Conservation (phyloP, 2,888 invertebrate genomes). For the Drosophila siamana region DNA sequence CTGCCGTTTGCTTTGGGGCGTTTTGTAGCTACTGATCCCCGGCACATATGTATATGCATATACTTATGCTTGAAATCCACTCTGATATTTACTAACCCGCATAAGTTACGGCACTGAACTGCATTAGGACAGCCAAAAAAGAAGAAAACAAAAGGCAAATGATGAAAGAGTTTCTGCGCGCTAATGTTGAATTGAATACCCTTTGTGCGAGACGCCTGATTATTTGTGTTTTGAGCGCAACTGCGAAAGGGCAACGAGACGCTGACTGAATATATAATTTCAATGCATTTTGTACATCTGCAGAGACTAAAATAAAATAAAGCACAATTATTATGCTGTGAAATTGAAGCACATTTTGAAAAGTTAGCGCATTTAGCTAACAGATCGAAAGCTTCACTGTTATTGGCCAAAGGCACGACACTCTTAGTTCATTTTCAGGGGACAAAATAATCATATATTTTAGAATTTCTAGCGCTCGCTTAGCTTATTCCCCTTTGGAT, state of each 20-base stretch:
- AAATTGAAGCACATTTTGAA: too few species aligned
- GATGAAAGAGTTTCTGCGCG: constrained; percentile 6
- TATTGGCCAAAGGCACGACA: too few species aligned
- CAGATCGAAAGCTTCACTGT: too few species aligned
- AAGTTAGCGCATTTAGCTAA: too few species aligned
- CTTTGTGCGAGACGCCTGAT: constrained; percentile 26
- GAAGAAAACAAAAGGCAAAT: neutral
- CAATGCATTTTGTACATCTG: too few species aligned
- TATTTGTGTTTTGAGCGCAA: constrained; percentile 12
- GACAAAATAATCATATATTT: too few species aligned
- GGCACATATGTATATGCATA: constrained; percentile 1
- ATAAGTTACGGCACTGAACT: constrained; percentile 54
- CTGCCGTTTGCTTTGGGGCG: constrained; percentile 42
- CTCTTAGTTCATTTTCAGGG: too few species aligned
- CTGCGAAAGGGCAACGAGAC: neutral
- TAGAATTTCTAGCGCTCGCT: neutral
- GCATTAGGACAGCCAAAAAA: constrained; percentile 28
- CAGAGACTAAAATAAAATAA: too few species aligned
- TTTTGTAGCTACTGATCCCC: constrained; percentile 32
- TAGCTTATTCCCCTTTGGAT: constrained; percentile 7
- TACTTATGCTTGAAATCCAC: constrained; percentile 52
- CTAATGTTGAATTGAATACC: constrained; percentile 24
- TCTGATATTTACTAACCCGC: constrained; percentile 69
- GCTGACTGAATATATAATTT: too few species aligned
- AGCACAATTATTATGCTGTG: too few species aligned